Base-by-base conservation (phyloP, 2,888 invertebrate genomes). In the Pollenia angustigena region DNA sequence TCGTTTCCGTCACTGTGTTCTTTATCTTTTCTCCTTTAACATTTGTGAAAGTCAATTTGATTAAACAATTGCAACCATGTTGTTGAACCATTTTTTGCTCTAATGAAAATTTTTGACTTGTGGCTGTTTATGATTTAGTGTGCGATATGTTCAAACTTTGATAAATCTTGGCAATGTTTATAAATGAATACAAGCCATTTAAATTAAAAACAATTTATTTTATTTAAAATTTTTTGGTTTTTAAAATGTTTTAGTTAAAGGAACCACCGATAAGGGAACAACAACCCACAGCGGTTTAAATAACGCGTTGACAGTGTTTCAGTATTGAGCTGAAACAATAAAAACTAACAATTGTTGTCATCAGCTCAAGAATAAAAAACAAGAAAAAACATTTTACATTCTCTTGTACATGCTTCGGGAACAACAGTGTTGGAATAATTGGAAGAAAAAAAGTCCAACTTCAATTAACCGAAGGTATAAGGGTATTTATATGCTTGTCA, bases 301-400 rank as follows among this genome's bases (percentile, higher is more conserved):
- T 64, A 64, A 64, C 8, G 44, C 8, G 44, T 64, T 46, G 64
- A 64, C 46, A 64, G 12, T 18, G 18, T 18, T 16, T 64, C n/a
- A 32, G 66, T 23, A 46, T 56, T 16, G 14, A 71, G 71, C 32
- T 72, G 46, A 72, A 72, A 32, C 4, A 58, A 58, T 48, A 72
- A 48, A 6, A 48, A 12, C 46, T 18, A 16, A 44, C 42, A 44
- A 48, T 48, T 32, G 23, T 32, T 68, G n/a, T 48, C 72, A 72
- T 7, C 56, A 23, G 56, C 23, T 9, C 2, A 3, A 50, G n/a
- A 42, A 56, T 42, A 16, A 46, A 44, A 18, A 71, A 7, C 56
- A 58, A 4, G 14, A 40, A 40, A 54, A 54, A 44, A 44, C 42
- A 56, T 10, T 12, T 46, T 0, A 60, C 32, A 6, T 14, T 7